Percentiles rank a stretch among this genome's conserved stretches.
Evolutionary conservation across 1,140 invertebrate genomes (phyloP).

Genomic region (Trachelipus rathkii): DNA sequence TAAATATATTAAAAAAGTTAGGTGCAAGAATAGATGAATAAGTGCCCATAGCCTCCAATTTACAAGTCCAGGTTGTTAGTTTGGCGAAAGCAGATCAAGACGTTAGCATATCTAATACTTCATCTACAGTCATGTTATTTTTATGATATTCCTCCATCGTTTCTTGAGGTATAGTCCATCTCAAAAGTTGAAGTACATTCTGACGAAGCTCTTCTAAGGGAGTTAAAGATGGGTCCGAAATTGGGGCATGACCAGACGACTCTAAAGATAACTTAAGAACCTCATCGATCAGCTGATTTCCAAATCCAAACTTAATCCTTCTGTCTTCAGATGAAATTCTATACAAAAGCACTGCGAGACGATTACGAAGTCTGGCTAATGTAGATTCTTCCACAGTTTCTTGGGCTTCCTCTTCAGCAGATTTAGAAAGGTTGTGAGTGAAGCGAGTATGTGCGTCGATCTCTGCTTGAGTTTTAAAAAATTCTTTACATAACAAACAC

Average conservation of each 20-base stretch:
- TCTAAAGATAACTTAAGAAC: slow-evolving; percentile 40
- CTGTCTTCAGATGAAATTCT: slow-evolving; percentile 44
- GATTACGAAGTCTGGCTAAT: slow-evolving; percentile 37
- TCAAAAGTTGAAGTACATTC: slow-evolving; percentile 41
- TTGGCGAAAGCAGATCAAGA: slow-evolving; percentile 23
- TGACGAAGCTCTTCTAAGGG: slow-evolving; percentile 41
- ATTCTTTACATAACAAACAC: slow-evolving; percentile 40
- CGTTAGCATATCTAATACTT: slow-evolving; percentile 44
- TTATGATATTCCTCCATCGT: slow-evolving; percentile 45
- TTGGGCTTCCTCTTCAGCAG: slow-evolving; percentile 41
- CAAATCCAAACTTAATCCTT: slow-evolving; percentile 43
- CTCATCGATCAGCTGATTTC: slow-evolving; percentile 39
- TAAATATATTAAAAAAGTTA: not conserved
- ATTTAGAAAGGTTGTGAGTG: slow-evolving; percentile 32
- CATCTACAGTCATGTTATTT: slow-evolving; percentile 45
- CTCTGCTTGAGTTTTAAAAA: slow-evolving; percentile 44
- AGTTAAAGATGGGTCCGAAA: slow-evolving; percentile 30
- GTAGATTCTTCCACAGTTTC: slow-evolving; percentile 41
- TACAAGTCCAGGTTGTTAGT: too few species aligned
- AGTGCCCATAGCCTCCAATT: not conserved
- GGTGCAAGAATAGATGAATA: not conserved
- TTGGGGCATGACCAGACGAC: slow-evolving; percentile 37
- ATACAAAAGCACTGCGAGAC: slow-evolving; percentile 42
- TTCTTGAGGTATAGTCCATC: slow-evolving; percentile 45
- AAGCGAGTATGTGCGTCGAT: slow-evolving; percentile 33